Conservation (phyloP, 2,888 invertebrate genomes). For the Xestoiulus laeticollis region DNA sequence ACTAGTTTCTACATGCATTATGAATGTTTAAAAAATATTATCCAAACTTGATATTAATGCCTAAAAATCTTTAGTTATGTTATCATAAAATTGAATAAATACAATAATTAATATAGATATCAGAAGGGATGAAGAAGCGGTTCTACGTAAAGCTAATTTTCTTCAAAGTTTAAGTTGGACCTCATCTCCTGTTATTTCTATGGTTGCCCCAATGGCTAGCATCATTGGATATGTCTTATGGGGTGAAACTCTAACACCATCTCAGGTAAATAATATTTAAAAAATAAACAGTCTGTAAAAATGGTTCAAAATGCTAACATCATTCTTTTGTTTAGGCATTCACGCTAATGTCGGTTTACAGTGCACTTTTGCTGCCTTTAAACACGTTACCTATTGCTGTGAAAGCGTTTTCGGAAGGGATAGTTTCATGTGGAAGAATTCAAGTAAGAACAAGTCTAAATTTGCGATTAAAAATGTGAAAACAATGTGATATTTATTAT, state of each 20-base stretch:
- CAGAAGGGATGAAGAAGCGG: conserved; percentile 67
- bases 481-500: background rate
- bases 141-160: conserved; percentile 69
- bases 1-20: too few species aligned
- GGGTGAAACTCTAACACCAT: conserved; percentile 70
- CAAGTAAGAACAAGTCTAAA: conserved; percentile 42
- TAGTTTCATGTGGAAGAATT: conserved; percentile 50
- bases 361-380: conserved; percentile 48
- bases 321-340: conserved; percentile 44
- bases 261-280: conserved; percentile 67
- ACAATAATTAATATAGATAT: conserved; percentile 63
- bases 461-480: background rate
- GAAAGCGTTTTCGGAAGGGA: conserved; percentile 53
- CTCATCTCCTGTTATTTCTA: conserved; percentile 71
- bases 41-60: background rate
- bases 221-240: conserved; percentile 69
- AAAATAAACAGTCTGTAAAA: background rate
- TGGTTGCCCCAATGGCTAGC: conserved; percentile 70
- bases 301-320: background rate
- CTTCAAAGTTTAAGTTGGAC: conserved; percentile 71
- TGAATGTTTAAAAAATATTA: too few species aligned
- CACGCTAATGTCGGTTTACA: conserved; percentile 48
- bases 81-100: background rate
- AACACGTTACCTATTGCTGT: conserved; percentile 53
- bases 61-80: background rate